Evolutionary conservation across 2,888 invertebrate genomes (phyloP), one percentile per base, ranked within the genome.

Genomic region (Anthophora plumipes): DNA sequence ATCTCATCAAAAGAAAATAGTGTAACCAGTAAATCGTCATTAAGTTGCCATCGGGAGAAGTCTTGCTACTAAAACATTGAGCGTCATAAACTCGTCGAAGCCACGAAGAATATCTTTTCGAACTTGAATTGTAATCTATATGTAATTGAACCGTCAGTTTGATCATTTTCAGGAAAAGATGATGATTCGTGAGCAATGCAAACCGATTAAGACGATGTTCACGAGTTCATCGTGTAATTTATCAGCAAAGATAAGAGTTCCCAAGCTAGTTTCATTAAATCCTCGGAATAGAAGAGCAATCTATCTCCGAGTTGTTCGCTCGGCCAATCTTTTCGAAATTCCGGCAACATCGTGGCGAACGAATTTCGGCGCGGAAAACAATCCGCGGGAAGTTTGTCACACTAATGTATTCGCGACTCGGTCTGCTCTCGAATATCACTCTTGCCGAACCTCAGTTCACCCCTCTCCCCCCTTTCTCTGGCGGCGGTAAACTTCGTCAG

Each of bases 301-400:
- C 48, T 50, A 22, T 48, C n/a, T 41, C 4, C 22, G 20, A 46
- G 52, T 66, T 46, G 43, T 1, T 11, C 12, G 37, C 2, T 11
- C 12, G 37, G 17, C 66, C 67, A 73, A 70, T 75, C 71, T 76
- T 70, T 52, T 50, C 46, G 69, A 59, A 61, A 83, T 78, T 60
- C 63, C 14, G 12, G 50, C 54, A 52, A 69, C 70, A 48, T 43
- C 64, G 48, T 31, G 57, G 52, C 25, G 12, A 52, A 46, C 50
- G 48, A 83, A 71, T 83, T 74, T 59, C 70, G 50, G 55, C 57
- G 59, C 20, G 64, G 84, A 50, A 80, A 80, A 67, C 71, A 71
- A 78, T 78, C 77, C 31, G 37, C 64, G 46, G 5, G 31, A 52
- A 70, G 25, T 77, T 77, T 14, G 43, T 12, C 69, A 50, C 64